Conservation (phyloP, 2,888 invertebrate species). For the Lithophane socia region DNA sequence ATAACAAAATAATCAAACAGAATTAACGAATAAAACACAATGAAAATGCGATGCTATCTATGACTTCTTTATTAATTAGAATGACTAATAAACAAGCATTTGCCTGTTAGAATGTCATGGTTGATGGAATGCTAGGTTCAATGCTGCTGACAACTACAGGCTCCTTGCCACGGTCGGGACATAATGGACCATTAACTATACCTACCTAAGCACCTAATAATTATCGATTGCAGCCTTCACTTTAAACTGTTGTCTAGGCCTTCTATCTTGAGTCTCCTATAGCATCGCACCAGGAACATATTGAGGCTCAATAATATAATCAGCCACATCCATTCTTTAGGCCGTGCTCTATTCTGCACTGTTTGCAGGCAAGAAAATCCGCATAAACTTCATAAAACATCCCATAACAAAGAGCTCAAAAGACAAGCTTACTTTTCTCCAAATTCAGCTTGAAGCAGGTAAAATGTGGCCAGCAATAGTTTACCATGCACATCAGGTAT, state of each 20-base stretch:
- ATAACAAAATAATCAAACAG: conserved; percentile 10
- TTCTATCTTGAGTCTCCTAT: neutral
- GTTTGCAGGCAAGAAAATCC: neutral
- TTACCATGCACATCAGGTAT: conserved; percentile 29
- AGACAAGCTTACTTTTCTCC: too few relatives aligned
- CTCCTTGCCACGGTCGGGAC: neutral
- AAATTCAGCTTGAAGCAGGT: conserved; percentile 3
- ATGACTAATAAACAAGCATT: conserved; percentile 8
- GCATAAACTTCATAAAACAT: neutral
- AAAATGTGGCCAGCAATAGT: neutral
- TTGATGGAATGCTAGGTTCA: conserved; percentile 7
- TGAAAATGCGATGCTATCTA: conserved; percentile 22
- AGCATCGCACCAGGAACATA: neutral
- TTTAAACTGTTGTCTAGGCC: neutral
- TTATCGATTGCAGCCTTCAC: conserved; percentile 6
- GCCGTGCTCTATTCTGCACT: neutral
- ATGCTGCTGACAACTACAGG: conserved; percentile 7
- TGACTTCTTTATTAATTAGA: conserved; percentile 8
- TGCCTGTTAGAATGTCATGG: conserved; percentile 13
- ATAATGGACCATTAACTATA: conserved; percentile 1
- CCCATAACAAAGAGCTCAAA: neutral
- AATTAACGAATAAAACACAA: conserved; percentile 29
- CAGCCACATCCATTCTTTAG: neutral
- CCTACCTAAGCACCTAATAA: neutral
- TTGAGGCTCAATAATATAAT: neutral